Conservation (phyloP, 1,140 invertebrate species). For the Hetaerina americana region DNA sequence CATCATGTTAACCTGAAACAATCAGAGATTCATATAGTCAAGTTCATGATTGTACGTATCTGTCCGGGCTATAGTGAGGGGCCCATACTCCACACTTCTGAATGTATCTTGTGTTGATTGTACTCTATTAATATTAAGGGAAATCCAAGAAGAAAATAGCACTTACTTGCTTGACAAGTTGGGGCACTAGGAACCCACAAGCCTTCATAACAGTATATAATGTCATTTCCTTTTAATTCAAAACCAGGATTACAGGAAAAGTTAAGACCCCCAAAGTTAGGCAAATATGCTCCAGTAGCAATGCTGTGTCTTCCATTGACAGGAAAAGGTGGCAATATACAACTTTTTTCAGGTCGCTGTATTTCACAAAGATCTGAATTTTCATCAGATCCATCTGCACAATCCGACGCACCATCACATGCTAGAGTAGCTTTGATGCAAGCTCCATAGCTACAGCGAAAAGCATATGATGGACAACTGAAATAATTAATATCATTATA, state of each 20-base stretch:
- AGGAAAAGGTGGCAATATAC: neutral
- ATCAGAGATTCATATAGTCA: too few relatives aligned
- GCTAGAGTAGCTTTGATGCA: neutral
- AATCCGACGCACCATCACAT: constrained; percentile 39
- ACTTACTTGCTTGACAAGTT: constrained; percentile 1
- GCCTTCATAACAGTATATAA: neutral
- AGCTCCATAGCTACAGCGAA: constrained; percentile 40
- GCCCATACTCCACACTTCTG: too few relatives aligned
- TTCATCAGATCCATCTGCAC: constrained; percentile 57
- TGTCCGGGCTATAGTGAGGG: too few relatives aligned
- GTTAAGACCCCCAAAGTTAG: neutral
- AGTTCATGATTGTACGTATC: too few relatives aligned
- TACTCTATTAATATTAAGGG: too few relatives aligned
- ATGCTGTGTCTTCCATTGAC: neutral
- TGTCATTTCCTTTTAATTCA: neutral
- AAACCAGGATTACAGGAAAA: constrained; percentile 1
- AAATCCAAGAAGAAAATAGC: too few relatives aligned
- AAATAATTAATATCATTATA: too few relatives aligned
- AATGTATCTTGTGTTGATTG: too few relatives aligned
- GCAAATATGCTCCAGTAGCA: neutral
- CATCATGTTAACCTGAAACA: too few relatives aligned
- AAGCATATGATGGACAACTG: constrained; percentile 28
- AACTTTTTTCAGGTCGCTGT: neutral
- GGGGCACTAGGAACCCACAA: neutral
- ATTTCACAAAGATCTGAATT: constrained; percentile 23